A percentile compares a stretch with the other conserved stretches of the same genome.
These are phyloP conservation scores for Perizoma flavofasciatum DNA, from an alignment of 2,888 invertebrate species.

Conservation along the genomic window DNA sequence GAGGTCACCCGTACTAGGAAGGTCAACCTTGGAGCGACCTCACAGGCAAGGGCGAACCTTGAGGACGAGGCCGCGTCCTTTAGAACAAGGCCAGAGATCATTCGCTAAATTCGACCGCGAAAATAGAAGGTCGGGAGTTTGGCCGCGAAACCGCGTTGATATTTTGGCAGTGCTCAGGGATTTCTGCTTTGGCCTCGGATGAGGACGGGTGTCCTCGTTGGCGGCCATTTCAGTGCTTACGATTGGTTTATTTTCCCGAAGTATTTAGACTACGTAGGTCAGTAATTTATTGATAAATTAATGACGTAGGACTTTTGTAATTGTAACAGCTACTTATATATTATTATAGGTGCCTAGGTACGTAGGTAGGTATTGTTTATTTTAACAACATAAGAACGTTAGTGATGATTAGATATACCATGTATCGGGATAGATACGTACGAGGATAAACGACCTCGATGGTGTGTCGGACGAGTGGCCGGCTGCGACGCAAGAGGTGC, in stretches of 20 bases:
- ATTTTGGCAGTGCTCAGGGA: conserved; percentile 12
- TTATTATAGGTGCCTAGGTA: no score
- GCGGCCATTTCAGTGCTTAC: conserved; percentile 8
- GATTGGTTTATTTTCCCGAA: conserved; percentile 13
- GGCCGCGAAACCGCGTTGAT: background rate
- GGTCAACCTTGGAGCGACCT: conserved; percentile 52
- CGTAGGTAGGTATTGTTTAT: no score
- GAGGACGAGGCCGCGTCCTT: conserved; percentile 38
- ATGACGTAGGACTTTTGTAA: background rate
- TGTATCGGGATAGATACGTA: no score
- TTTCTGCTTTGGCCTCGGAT: conserved; percentile 21
- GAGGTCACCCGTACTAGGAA: conserved; percentile 46
- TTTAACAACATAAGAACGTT: no score
- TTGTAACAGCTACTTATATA: no score
- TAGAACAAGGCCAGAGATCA: conserved; percentile 29
- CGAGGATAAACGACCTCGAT: no score
- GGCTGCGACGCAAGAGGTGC: no score
- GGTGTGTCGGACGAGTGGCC: no score
- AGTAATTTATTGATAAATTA: background rate
- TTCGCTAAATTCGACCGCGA: conserved; percentile 10
- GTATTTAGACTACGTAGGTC: background rate
- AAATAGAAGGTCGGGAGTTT: background rate
- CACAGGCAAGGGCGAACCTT: conserved; percentile 49
- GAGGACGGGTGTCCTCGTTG: conserved; percentile 14
- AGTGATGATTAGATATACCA: no score